Conservation (phyloP, 1,140 invertebrate species). For the Gonatopus flavifemur region DNA sequence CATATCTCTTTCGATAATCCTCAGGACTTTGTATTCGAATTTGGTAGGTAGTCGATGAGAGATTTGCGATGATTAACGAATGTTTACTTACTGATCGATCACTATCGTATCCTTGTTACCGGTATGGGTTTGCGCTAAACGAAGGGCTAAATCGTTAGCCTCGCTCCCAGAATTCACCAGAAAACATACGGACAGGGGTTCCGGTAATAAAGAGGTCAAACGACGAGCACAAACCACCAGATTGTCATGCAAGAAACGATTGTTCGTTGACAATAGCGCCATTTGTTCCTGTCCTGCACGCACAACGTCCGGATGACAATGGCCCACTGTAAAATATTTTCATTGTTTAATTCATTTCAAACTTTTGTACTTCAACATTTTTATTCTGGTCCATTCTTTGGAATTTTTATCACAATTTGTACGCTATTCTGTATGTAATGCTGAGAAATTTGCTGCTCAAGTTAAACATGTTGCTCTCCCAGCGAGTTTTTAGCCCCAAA, state of each 20-base stretch:
- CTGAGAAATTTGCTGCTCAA: no score
- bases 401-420: not conserved
- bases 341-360: not conserved
- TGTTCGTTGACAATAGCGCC: slow-evolving; percentile 88
- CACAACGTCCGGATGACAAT: slow-evolving; percentile 94
- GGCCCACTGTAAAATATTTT: slow-evolving; percentile 76
- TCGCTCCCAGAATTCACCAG: slow-evolving; percentile 99
- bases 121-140: slow-evolving; percentile 87
- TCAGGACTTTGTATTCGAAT: no score
- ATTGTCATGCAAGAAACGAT: slow-evolving; percentile 93
- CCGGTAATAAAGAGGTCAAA: slow-evolving; percentile 79
- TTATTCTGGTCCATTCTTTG: not conserved
- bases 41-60: no score
- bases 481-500: no score
- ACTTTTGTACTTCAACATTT: not conserved
- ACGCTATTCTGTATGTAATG: no score
- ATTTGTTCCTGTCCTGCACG: slow-evolving; percentile 87
- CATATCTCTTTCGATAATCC: no score
- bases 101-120: slow-evolving; percentile 87
- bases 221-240: slow-evolving; percentile 88
- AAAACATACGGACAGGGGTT: slow-evolving; percentile 87
- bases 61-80: no score
- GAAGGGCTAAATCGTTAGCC: slow-evolving; percentile 95
- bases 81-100: slow-evolving; percentile 95
- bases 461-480: no score